phyloP scores from a whole-genome alignment of 1,140 invertebrate species.

The Paraescarpia echinospica region DNA sequence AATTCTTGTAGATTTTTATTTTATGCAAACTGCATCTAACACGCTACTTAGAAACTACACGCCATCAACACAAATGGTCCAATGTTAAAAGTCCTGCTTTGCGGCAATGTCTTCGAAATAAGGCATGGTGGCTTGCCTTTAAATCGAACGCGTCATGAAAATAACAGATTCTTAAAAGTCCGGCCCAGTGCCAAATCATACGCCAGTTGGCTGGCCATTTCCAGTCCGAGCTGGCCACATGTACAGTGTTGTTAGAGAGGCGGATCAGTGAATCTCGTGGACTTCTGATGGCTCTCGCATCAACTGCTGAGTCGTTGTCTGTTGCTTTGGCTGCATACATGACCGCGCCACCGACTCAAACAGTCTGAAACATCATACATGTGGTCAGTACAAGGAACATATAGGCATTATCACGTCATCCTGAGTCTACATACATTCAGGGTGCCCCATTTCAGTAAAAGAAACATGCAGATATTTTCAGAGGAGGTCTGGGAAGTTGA shows the following conservation, averaged over 20 bases:
- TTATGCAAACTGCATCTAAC: not conserved
- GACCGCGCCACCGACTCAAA: constrained; percentile 19
- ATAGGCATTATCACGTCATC: too few relatives aligned
- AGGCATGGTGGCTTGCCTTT: not conserved
- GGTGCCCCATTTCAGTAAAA: too few relatives aligned
- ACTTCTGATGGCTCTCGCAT: not conserved
- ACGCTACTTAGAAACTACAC: not conserved
- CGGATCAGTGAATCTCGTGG: not conserved
- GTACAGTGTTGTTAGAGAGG: not conserved
- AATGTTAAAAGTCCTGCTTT: not conserved
- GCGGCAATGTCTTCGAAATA: not conserved
- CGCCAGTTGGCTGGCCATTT: not conserved
- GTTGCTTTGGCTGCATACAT: constrained; percentile 13
- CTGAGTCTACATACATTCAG: too few relatives aligned
- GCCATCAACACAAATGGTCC: not conserved
- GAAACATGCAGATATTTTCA: too few relatives aligned
- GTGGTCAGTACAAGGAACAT: not conserved
- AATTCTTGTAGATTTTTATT: not conserved
- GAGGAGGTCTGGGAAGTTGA: too few relatives aligned
- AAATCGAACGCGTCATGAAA: not conserved
- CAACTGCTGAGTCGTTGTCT: not conserved
- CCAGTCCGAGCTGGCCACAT: not conserved
- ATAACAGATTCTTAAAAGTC: not conserved
- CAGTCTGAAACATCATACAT: constrained; percentile 1
- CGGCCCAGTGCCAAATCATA: not conserved